Evolutionary conservation across 1,140 invertebrate species (phyloP), one percentile per base, ranked within the genome.

Genomic region (Magallana ariakensis): DNA sequence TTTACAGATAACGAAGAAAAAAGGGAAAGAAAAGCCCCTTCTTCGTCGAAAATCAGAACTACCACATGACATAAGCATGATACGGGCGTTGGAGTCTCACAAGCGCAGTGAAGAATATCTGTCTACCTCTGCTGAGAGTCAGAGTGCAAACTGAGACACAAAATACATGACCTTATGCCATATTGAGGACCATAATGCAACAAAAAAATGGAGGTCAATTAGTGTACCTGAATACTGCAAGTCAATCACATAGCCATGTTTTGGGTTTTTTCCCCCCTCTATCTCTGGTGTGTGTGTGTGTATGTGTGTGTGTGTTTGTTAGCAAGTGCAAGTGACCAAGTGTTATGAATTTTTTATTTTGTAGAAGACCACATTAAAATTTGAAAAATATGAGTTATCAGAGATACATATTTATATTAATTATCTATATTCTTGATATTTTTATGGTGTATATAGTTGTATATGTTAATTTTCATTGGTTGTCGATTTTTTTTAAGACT

Each of bases 41-140:
- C 95, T 99, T 66, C 96, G 98, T 94, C 97, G 98, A 94, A 99
- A 99, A 95, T 99, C 98, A 15, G 98, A 99, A 95, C 95, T 99
- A 94, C 98, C 98, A 60, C 97, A 98, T 93, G 98, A 99, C 95
- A 96, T 97, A 89, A 97, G 97, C 93, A 99, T 97, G 57, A 96
- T 98, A 91, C 97, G 97, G 93, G 98, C 98, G 89, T 96, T 99
- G 86, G 97, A 97, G 93, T 97, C 98, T 94, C 98, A 99, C 95
- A 98, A 98, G 95, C 96, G 98, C 91, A 96, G 97, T 88, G 98
- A 99, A 46, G 93, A 94, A 53, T 94, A 90, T 87, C 90, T 94
- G 22, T 70, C 91, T 57, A 92, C 92, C 26, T 89, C 90, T 11
- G 87, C 91, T 19, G 93, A 93, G 58, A 85, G 66, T 33, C 55